Conservation (phyloP, 1,140 invertebrate genomes). For the Lethocerus indicus region DNA sequence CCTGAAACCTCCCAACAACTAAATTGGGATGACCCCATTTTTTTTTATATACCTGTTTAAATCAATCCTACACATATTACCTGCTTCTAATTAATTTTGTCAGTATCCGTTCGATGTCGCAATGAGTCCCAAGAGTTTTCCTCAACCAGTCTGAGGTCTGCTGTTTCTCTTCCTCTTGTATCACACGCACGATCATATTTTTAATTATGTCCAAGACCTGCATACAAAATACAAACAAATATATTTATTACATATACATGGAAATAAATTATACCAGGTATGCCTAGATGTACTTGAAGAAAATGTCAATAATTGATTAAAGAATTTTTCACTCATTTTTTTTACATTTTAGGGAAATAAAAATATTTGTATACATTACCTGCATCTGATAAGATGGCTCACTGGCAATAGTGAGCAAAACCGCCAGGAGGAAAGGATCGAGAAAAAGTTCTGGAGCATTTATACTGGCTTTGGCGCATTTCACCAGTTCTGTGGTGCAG, state of each 20-base stretch:
- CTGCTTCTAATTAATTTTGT: constrained; percentile 29
- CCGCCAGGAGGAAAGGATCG: constrained; percentile 33
- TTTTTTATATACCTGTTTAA: too few species aligned
- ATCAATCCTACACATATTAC: too few species aligned
- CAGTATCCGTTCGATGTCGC: constrained; percentile 26
- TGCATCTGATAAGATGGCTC: constrained; percentile 29
- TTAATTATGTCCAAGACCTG: constrained; percentile 31
- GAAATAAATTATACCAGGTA: too few species aligned
- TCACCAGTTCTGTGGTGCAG: constrained; percentile 31
- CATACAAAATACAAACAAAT: constrained; percentile 1
- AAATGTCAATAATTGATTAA: too few species aligned
- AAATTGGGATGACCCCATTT: too few species aligned
- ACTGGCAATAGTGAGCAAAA: constrained; percentile 29
- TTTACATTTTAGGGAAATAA: too few species aligned
- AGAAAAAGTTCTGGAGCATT: constrained; percentile 31
- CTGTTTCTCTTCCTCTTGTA: constrained; percentile 28
- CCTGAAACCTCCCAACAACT: too few species aligned
- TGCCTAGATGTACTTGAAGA: too few species aligned
- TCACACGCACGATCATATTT: constrained; percentile 24
- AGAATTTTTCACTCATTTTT: too few species aligned
- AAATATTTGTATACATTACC: constrained; percentile 19
- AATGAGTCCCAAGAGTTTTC: constrained; percentile 22
- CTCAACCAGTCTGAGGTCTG: constrained; percentile 32
- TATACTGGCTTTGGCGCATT: constrained; percentile 28
- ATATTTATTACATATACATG: too few species aligned